Percentiles rank a stretch among this genome's conserved stretches.
Conservation (phyloP, 2,113 vertebrate species). For the Sarotherodon lohbergeri region DNA sequence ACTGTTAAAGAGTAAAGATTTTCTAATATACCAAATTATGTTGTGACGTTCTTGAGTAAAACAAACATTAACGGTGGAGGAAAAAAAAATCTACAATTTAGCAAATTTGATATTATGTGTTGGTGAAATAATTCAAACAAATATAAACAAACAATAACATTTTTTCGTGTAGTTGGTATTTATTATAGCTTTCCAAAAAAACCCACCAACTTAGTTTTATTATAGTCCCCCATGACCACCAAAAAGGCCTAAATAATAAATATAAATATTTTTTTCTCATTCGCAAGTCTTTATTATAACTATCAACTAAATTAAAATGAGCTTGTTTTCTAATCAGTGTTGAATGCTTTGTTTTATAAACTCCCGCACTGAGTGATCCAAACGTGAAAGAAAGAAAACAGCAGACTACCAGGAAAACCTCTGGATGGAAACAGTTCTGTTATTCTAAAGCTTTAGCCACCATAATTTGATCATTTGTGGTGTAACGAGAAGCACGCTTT, state of each 20-base stretch:
- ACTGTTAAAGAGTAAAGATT: not conserved
- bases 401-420: not conserved
- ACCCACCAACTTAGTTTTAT: not conserved
- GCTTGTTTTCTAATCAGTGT: not conserved
- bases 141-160: not conserved
- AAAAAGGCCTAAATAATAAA: not conserved
- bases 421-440: not conserved
- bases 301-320: not conserved
- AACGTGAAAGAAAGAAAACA: not conserved
- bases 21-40: not conserved
- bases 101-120: not conserved
- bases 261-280: not conserved
- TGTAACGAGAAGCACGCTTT: slow-evolving; percentile 26
- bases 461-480: slow-evolving; percentile 41
- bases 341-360: not conserved
- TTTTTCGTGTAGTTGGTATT: not conserved
- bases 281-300: not conserved
- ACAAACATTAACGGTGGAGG: rapidly evolving
- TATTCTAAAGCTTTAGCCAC: slow-evolving; percentile 11
- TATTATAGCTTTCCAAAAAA: not conserved
- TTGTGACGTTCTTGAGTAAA: not conserved
- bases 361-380: not conserved
- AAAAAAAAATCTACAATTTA: rapidly evolving
- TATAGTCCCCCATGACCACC: not conserved
- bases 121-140: not conserved